phyloP scores from a whole-genome alignment of 2,113 vertebrate species.

The Pagrus major region DNA sequence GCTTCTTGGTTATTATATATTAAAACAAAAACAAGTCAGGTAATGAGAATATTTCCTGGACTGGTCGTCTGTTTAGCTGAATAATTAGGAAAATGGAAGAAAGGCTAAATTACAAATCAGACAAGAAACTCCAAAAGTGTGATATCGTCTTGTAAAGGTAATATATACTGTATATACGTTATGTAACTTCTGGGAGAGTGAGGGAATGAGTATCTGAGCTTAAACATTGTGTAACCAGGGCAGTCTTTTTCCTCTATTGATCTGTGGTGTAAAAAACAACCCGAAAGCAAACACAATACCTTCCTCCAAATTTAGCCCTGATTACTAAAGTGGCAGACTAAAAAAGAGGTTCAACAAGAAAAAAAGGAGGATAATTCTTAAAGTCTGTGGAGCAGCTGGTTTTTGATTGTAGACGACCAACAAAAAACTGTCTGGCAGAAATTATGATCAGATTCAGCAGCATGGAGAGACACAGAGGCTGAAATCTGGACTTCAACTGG shows the following conservation, averaged over 20 bases:
- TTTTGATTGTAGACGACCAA: background rate
- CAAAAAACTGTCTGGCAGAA: background rate
- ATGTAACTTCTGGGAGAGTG: background rate
- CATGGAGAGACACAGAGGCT: background rate
- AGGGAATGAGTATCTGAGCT: background rate
- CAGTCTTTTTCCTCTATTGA: constrained; percentile 54
- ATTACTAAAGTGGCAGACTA: background rate
- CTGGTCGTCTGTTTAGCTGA: background rate
- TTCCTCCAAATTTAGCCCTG: background rate
- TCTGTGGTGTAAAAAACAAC: constrained; percentile 38
- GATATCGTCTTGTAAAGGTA: background rate
- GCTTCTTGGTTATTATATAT: too few relatives aligned
- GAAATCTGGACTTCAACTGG: background rate
- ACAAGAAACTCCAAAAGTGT: background rate
- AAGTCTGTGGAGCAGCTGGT: background rate
- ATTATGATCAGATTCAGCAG: constrained; percentile 13
- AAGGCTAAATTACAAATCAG: background rate
- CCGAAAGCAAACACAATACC: constrained; percentile 42
- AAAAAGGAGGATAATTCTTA: background rate
- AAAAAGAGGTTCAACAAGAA: background rate
- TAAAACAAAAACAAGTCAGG: too few relatives aligned
- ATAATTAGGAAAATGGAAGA: too few relatives aligned
- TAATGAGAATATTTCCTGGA: background rate
- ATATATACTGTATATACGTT: background rate
- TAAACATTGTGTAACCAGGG: constrained; percentile 50